Evolutionary conservation across 2,888 invertebrate genomes (phyloP), one percentile per base, ranked within the genome.

Genomic region (Watsonalla binaria): DNA sequence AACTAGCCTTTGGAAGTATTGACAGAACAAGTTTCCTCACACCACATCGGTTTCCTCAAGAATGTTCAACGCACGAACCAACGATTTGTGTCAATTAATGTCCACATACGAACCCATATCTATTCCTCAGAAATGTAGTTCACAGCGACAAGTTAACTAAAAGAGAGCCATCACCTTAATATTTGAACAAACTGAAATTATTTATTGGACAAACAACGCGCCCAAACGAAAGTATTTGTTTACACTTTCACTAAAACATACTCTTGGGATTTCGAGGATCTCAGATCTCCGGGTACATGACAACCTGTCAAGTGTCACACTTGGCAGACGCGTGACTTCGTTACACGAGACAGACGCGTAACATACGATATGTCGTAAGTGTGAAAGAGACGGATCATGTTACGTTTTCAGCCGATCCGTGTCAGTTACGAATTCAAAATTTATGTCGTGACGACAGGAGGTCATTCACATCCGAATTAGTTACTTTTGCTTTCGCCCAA

Each of bases 231-330:
- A 66, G 68, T 71, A 61, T 72, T 66, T 84, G 78, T 86, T 86
- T 83, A 82, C 82, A 86, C 88, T 89, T 88, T 88, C 88, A 69
- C 87, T 60, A 46, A 56, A 62, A 65, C 69, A 65, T 68, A 71
- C 62, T 72, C 72, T 66, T 73, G 80, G 76, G 76, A 78, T 73
- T 69, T 70, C 59, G 70, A 72, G 72, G 74, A 75, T 67, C 70
- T 72, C 5, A 37, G 49, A 63, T 71, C 65, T 65, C 62, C 66
- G 60, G 42, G 42, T 53, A 64, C 52, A 64, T 64, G 72, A 69
- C 71, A 70, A 72, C 59, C 58, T 72, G 74, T 76, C 77, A 72
- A 51, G 53, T 54, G 54, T 51, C 53, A 60, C 59, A 56, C 62
- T 63, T 63, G 58, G 60, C 61, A 63, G 59, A 51, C 53, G 61